These are phyloP conservation scores for Liparis tanakae DNA, from an alignment of 2,797 vertebrate species.

Conservation along the genomic window DNA sequence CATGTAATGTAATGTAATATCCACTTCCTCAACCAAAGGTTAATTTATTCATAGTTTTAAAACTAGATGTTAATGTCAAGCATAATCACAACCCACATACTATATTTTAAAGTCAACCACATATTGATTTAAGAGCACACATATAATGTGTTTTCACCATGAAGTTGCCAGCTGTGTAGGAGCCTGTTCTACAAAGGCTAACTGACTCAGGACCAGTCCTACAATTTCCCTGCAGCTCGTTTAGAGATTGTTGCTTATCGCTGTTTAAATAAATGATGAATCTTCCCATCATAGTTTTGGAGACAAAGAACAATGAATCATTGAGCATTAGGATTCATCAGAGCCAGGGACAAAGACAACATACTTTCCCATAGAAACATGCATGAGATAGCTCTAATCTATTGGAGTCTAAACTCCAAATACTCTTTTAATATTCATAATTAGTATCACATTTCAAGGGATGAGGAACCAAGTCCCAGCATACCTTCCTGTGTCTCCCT, in stretches of 20 bases:
- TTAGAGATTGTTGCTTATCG: too few species aligned
- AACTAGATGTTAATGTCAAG: not conserved
- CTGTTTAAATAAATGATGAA: too few species aligned
- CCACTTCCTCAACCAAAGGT: not conserved
- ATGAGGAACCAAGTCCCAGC: not conserved
- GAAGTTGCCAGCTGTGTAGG: too few species aligned
- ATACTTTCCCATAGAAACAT: not conserved
- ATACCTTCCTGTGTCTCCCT: slow-evolving; percentile 8
- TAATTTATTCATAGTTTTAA: not conserved
- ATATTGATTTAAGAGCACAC: too few species aligned
- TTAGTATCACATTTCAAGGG: not conserved
- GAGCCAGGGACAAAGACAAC: too few species aligned
- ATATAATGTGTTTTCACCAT: too few species aligned
- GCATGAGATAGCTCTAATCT: not conserved
- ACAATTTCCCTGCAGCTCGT: too few species aligned
- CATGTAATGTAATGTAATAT: not conserved
- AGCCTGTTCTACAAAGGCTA: too few species aligned
- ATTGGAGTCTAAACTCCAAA: not conserved
- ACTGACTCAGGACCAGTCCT: too few species aligned
- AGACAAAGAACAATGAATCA: too few species aligned
- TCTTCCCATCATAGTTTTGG: too few species aligned
- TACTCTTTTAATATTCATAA: not conserved
- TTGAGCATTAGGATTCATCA: not conserved
- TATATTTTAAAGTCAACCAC: too few species aligned
- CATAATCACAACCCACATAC: not conserved